Conservation (phyloP, 2,113 vertebrate species). For the Elaphurus davidianus region DNA sequence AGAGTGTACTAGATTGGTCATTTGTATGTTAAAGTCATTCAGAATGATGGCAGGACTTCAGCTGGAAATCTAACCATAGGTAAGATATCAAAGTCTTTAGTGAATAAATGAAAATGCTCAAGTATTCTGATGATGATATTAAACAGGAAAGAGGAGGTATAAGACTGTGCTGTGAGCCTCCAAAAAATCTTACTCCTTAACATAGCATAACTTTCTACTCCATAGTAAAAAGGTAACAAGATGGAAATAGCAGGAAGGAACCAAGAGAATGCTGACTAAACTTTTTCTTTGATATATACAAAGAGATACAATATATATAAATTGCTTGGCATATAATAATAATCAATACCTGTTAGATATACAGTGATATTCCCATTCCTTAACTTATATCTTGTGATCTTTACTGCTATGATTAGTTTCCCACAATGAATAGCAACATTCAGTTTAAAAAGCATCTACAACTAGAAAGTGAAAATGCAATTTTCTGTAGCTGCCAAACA, state of each 20-base stretch:
- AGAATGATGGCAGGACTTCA: not conserved
- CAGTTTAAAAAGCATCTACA: slow-evolving; percentile 40
- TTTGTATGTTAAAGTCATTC: not conserved
- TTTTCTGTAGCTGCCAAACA: slow-evolving; percentile 67
- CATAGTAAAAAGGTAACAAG: not conserved
- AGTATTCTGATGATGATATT: not conserved
- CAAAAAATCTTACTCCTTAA: not conserved
- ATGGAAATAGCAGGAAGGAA: not conserved
- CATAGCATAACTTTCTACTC: not conserved
- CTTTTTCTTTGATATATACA: not conserved
- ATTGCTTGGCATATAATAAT: not conserved
- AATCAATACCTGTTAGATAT: not conserved
- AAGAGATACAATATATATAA: not conserved
- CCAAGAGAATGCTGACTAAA: not conserved
- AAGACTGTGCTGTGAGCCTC: not conserved
- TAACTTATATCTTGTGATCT: not conserved
- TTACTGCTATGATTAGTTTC: not conserved
- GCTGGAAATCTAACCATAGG: not conserved
- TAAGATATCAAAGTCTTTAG: not conserved
- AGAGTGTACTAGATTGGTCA: not conserved
- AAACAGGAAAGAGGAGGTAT: not conserved
- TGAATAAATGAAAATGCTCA: not conserved
- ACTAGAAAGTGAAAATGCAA: slow-evolving; percentile 53
- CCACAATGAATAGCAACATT: slow-evolving; percentile 17
- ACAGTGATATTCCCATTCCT: not conserved